A percentile compares a stretch with the other conserved stretches of the same genome.
Evolutionary conservation across 1,140 invertebrate genomes (phyloP).

Genomic region (Hypsibius dujardini): DNA sequence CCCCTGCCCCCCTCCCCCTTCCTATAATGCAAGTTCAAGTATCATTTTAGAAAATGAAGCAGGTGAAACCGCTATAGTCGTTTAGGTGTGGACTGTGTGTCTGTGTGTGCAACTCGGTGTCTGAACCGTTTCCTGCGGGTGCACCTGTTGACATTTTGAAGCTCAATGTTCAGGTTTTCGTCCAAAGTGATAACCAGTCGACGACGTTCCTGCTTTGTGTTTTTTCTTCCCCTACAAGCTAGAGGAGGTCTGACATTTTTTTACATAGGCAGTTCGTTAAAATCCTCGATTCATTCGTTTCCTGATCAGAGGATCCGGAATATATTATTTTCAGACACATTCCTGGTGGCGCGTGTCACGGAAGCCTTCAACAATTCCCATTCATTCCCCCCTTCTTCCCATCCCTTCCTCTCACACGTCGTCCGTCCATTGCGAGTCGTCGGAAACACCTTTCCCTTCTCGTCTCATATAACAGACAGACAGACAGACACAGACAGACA

Average conservation of each 20-base stretch:
- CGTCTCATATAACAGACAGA: no score
- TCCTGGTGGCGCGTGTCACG: no score
- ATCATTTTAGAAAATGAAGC: slow-evolving; percentile 7
- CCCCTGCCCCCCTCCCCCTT: no score
- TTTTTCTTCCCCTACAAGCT: neutral
- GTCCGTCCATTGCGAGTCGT: neutral
- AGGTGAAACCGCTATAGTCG: neutral
- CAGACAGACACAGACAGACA: no score
- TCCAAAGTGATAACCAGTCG: neutral
- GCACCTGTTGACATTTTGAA: slow-evolving; percentile 1
- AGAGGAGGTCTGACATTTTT: neutral
- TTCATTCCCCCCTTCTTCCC: no score
- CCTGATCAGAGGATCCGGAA: no score
- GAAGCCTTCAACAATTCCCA: no score
- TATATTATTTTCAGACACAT: no score
- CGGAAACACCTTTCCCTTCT: neutral
- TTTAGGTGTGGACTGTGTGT: no score
- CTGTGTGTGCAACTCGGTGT: neutral
- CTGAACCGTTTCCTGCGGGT: neutral
- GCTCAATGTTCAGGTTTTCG: no score
- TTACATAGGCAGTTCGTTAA: neutral
- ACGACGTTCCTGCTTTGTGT: neutral
- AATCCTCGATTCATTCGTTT: neutral
- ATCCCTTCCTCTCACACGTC: no score
- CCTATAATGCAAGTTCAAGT: no score